These are phyloP conservation scores for Prochilodus magdalenae DNA, from an alignment of 2,113 vertebrate genomes.

Conservation along the genomic window DNA sequence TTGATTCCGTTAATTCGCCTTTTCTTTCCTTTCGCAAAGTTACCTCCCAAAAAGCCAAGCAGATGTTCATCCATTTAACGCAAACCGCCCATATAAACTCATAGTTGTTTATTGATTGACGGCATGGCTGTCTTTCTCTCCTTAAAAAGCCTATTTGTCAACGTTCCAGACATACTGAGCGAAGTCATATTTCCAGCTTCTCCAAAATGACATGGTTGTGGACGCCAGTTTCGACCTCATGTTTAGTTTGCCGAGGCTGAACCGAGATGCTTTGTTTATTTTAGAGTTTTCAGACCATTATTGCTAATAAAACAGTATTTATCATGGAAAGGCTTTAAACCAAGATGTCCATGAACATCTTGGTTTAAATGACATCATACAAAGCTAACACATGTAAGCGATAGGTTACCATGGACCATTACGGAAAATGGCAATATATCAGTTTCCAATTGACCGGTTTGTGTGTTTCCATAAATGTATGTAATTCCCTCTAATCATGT, in stretches of 20 bases:
- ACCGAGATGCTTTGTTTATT: conserved; percentile 53
- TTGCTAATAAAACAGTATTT: conserved; percentile 52
- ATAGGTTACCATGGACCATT: conserved; percentile 2
- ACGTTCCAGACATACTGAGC: background rate
- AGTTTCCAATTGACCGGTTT: conserved; percentile 25
- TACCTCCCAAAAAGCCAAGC: conserved; percentile 35
- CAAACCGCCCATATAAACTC: conserved; percentile 4
- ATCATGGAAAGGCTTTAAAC: conserved; percentile 28
- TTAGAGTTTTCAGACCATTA: conserved; percentile 42
- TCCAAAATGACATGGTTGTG: conserved; percentile 65
- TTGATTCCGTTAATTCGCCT: conserved; percentile 70
- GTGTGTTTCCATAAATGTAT: background rate
- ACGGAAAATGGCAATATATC: background rate
- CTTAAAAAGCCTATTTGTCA: background rate
- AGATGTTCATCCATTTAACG: conserved; percentile 40
- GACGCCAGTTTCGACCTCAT: conserved; percentile 57
- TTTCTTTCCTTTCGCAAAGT: conserved; percentile 40
- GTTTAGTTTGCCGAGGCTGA: conserved; percentile 52
- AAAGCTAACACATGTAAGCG: conserved; percentile 39
- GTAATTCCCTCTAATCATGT: background rate
- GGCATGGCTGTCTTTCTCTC: background rate
- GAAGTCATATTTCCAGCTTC: conserved; percentile 59
- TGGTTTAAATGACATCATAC: conserved; percentile 32
- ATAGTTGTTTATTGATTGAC: conserved; percentile 13
- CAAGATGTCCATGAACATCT: conserved; percentile 30